These are phyloP conservation scores for Trachelus troglodyta DNA, from an alignment of 2,888 invertebrate genomes.

Conservation along the genomic window DNA sequence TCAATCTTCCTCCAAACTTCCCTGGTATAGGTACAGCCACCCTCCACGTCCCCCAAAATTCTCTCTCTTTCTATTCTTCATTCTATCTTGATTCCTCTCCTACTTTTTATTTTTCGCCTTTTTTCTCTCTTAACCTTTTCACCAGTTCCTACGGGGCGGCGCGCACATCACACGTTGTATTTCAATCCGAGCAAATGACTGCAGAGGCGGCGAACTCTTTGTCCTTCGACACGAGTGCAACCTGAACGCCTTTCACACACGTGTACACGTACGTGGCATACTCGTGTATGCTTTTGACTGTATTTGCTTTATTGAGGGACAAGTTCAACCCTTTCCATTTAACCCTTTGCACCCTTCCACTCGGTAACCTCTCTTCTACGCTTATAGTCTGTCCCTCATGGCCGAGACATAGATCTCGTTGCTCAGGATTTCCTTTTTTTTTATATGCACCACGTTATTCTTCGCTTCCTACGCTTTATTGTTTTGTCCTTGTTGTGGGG, in stretches of 20 bases:
- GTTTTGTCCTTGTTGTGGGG: neutral
- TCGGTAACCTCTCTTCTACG: neutral
- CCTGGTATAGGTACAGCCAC: neutral
- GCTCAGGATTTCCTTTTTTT: neutral
- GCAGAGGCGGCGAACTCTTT: conserved; percentile 20
- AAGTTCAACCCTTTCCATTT: neutral
- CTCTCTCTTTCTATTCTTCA: conserved; percentile 6
- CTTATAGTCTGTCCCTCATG: neutral
- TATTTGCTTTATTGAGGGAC: neutral
- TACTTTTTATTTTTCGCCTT: neutral
- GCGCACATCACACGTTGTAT: conserved; percentile 23
- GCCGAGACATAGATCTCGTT: neutral
- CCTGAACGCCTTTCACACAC: neutral
- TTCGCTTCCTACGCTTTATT: neutral
- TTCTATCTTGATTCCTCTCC: conserved; percentile 1
- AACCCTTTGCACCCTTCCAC: neutral
- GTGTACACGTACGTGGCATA: neutral
- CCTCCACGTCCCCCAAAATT: neutral
- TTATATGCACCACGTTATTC: neutral
- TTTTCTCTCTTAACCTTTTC: conserved; percentile 31
- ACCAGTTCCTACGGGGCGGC: conserved; percentile 15
- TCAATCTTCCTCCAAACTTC: conserved; percentile 31
- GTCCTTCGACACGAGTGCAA: conserved; percentile 10
- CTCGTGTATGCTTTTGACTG: neutral
- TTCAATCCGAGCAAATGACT: conserved; percentile 38